Evolutionary conservation across 92 coral and sea anemone species (phyloP).

Genomic region (Porites evermanni): DNA sequence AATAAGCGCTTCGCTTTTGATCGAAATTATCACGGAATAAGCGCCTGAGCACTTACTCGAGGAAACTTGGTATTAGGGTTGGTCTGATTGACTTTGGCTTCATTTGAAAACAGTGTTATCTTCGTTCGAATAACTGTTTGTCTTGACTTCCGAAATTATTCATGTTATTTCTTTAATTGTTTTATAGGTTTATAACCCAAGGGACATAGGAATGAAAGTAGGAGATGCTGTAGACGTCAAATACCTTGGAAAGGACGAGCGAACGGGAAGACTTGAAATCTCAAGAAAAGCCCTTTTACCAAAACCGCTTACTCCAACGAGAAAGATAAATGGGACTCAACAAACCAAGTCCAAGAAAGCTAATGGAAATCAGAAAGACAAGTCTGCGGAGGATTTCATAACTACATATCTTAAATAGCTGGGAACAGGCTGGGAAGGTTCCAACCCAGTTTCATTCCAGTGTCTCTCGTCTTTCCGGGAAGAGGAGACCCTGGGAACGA

Average conservation of each 20-base stretch:
- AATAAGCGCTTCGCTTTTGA: too few species aligned
- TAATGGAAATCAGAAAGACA: neutral
- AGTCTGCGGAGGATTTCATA: constrained; percentile 26
- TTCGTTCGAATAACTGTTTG: too few species aligned
- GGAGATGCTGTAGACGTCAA: constrained; percentile 80
- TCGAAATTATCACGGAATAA: too few species aligned
- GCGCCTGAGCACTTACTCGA: too few species aligned
- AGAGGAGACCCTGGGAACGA: too few species aligned
- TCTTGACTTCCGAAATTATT: neutral
- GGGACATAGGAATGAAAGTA: constrained; percentile 70
- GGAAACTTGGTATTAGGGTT: too few species aligned
- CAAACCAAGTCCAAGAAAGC: constrained; percentile 11
- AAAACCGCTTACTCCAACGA: constrained; percentile 29
- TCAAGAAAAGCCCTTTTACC: constrained; percentile 93
- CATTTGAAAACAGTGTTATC: too few species aligned
- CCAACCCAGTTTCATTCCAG: too few species aligned
- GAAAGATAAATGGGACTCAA: neutral
- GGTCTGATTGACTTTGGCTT: too few species aligned
- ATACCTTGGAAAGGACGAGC: constrained; percentile 84
- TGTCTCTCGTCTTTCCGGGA: too few species aligned
- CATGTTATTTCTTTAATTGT: neutral
- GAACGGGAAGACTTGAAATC: constrained; percentile 68
- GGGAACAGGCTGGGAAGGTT: too few species aligned
- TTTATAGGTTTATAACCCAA: constrained; percentile 63
- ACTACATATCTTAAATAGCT: constrained; percentile 15